Evolutionary conservation across 2,797 vertebrate genomes (phyloP), one percentile per base, ranked within the genome.

Genomic region (Paedocypris micromegethes): DNA sequence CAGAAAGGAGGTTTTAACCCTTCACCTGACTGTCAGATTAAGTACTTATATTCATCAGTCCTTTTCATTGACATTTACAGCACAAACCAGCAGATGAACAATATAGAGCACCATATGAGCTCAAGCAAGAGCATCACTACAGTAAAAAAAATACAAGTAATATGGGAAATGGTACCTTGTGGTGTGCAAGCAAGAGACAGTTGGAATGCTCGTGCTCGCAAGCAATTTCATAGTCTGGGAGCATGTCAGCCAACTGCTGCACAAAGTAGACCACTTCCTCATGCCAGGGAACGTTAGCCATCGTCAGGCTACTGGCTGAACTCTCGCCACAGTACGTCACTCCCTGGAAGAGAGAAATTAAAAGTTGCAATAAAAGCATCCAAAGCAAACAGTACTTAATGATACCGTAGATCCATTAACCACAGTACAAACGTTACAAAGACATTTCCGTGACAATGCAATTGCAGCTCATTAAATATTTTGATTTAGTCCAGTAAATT

Each of bases 231-330:
- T 95, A 97, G 72, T 91, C 86, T 0, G 93, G 93, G 53, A 95
- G 71, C 80, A 94, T 88, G 72, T 79, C 79, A 0, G 85, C 88
- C 78, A 98, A 76, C 80, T 97, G 92, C 68, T 80, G 86, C 72
- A 94, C 92, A 0, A 98, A 98, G 63, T 64, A 75, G 4, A 93
- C 74, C 58, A 98, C 96, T 59, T 98, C 95, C 74, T 94, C 91
- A 0, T 98, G 96, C 95, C 94, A 98, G 6, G 95, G 95, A 6
- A 98, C 89, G 0, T 97, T 97, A 70, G 95, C 95, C 96, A 97
- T 94, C 77, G 93, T 97, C 54, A 98, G 88, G 64, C 48, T 96
- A 85, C 96, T 98, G 79, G 95, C 95, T 0, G 91, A 86, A 78
- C 94, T 98, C 57, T 96, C 93, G 0, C 95, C 93, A 2, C 95